Conservation (phyloP, 2,113 vertebrate genomes). For the Podarcis cretensis region DNA sequence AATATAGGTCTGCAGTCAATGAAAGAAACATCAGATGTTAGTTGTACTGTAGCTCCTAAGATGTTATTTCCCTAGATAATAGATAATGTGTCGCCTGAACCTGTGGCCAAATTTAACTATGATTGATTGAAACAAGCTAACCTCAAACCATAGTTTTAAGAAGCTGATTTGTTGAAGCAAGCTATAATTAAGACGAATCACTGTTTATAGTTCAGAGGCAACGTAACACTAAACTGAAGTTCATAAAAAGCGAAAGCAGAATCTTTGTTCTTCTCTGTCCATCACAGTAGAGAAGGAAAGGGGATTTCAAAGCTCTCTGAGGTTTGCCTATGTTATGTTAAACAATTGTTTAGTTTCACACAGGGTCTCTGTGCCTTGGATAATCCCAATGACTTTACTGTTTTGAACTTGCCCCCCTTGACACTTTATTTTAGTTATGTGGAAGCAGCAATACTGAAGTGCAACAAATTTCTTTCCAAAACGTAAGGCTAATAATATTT, state of each 20-base stretch:
- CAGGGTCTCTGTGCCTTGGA: neutral
- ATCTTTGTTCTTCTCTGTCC: neutral
- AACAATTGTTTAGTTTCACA: neutral
- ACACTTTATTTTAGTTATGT: conserved; percentile 85
- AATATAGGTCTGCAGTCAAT: neutral
- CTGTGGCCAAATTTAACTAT: no score
- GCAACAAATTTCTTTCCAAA: conserved; percentile 92
- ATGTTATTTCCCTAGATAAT: neutral
- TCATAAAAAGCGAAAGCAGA: neutral
- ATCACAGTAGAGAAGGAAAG: neutral
- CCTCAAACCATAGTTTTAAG: neutral
- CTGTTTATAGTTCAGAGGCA: neutral
- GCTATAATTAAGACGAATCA: no score
- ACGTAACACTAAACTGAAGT: neutral
- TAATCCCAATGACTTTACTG: rapidly evolving
- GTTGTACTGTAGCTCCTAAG: neutral
- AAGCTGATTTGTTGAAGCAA: neutral
- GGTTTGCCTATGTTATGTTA: neutral
- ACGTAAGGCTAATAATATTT: conserved; percentile 76
- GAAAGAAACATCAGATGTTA: neutral
- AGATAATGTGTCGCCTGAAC: no score
- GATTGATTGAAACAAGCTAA: no score
- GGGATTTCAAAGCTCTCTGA: neutral
- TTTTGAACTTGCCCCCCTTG: conserved; percentile 75
- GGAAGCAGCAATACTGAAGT: conserved; percentile 95